A percentile compares a stretch with the other conserved stretches of the same genome.
These are phyloP conservation scores for Monopterus albus DNA, from an alignment of 2,113 vertebrate genomes.

Conservation along the genomic window DNA sequence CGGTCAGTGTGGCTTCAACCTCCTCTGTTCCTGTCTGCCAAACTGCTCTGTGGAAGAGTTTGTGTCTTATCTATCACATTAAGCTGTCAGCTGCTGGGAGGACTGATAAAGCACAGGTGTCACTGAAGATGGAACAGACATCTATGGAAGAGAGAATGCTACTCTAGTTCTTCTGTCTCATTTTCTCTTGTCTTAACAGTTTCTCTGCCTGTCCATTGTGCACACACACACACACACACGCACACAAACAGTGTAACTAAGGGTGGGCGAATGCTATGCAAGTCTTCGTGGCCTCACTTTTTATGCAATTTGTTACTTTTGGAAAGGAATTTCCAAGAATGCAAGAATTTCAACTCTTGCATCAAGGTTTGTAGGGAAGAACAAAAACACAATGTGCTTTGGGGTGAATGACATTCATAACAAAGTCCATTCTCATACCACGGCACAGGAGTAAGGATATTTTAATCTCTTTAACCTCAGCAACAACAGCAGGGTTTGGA, in stretches of 20 bases:
- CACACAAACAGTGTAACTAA: background rate
- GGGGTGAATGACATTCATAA: background rate
- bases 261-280: slow-evolving; percentile 1
- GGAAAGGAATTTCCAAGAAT: background rate
- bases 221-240: slow-evolving; percentile 4
- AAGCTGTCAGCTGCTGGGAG: slow-evolving; percentile 49
- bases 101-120: slow-evolving; percentile 52
- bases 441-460: too few species aligned
- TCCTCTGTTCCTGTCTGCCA: slow-evolving; percentile 36
- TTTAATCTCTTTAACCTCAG: background rate
- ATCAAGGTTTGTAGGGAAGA: background rate
- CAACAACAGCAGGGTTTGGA: background rate
- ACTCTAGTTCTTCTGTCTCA: background rate
- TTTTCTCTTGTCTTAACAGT: background rate
- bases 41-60: slow-evolving; percentile 1
- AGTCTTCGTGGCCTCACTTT: background rate
- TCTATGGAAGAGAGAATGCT: slow-evolving; percentile 20
- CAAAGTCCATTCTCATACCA: background rate
- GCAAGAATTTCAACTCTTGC: too few species aligned
- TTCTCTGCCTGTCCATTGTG: background rate
- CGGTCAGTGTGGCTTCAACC: slow-evolving; percentile 21
- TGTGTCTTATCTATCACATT: slow-evolving; percentile 32
- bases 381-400: slow-evolving; percentile 9
- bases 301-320: background rate
- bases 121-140: slow-evolving; percentile 35